Conservation (phyloP, 2,797 vertebrate species). For the Rachycentron canadum region DNA sequence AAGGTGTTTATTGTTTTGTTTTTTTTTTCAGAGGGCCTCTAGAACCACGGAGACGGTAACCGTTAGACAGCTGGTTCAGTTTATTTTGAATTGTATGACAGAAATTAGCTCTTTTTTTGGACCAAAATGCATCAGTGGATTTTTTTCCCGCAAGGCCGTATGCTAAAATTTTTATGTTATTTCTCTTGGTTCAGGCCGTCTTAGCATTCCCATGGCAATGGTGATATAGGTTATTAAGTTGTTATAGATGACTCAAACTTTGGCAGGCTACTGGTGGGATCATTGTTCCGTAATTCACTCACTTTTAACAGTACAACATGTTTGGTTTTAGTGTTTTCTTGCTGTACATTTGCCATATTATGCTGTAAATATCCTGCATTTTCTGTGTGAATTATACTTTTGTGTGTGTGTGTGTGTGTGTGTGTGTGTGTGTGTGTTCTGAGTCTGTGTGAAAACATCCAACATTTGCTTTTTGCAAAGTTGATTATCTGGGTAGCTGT, state of each 20-base stretch:
- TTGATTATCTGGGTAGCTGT: slow-evolving; percentile 85
- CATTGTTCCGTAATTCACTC: slow-evolving; percentile 67
- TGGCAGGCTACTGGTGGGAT: slow-evolving; percentile 82
- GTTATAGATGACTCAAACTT: slow-evolving; percentile 80
- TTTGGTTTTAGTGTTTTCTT: slow-evolving; percentile 65
- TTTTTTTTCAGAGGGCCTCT: slow-evolving; percentile 40
- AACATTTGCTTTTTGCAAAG: slow-evolving; percentile 84
- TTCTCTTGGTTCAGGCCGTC: slow-evolving; percentile 68
- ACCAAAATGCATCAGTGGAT: slow-evolving; percentile 77
- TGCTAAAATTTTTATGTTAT: slow-evolving; percentile 60
- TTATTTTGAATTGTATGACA: slow-evolving; percentile 43
- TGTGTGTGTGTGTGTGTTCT: slow-evolving; percentile 4
- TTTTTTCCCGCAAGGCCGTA: slow-evolving; percentile 41
- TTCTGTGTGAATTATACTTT: slow-evolving; percentile 32
- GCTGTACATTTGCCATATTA: slow-evolving; percentile 80
- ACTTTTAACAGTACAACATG: slow-evolving; percentile 42
- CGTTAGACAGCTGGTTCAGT: slow-evolving; percentile 64
- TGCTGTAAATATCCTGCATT: slow-evolving; percentile 83
- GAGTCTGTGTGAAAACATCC: slow-evolving; percentile 53
- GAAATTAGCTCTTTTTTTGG: slow-evolving; percentile 71
- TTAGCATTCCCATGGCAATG: slow-evolving; percentile 76
- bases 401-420: slow-evolving; percentile 30
- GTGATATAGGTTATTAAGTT: slow-evolving; percentile 70
- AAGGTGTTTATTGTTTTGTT: slow-evolving; percentile 30
- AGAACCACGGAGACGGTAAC: slow-evolving; percentile 71